Evolutionary conservation across 1,140 invertebrate genomes (phyloP), one percentile per base, ranked within the genome.

Genomic region (Dufourea novaeangliae): DNA sequence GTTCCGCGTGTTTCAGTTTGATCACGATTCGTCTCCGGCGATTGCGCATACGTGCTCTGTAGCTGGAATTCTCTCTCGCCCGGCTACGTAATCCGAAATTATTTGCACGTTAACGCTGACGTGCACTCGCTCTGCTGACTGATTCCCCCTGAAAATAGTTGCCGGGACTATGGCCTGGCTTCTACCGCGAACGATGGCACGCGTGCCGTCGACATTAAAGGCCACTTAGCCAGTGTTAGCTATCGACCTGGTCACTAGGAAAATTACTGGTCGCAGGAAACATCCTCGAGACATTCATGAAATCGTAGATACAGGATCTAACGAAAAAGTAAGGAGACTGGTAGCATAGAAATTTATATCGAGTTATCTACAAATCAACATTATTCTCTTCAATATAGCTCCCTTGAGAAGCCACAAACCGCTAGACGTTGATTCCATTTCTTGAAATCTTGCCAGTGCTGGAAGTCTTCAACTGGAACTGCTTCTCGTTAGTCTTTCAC

Each of bases 1-100:
- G 61, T 10, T 17, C n/a, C 73, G 64, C 52, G 22, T 57, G 56
- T 57, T 59, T 50, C 62, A 78, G 75, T 78, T 78, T 68, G 80
- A 83, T 83, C 82, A 78, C 77, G 80, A 83, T 83, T 79, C 80
- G 59, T 83, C 69, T 71, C 64, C 54, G 44, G 63, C 75, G 52
- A 71, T 78, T 50, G 50, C 25, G 57, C 69, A 62, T 78, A 73
- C 76, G 57, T 73, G 69, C 61, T 20, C 29, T 56, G 69, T 82
- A 82, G 68, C 50, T 82, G 62, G 39, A 83, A 84, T 80, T 83
- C 66, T 46, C 71, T 34, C 10, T 7, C n/a, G 46, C 8, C 27
- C 44, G n/a, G 29, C 52, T 77, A 50, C 46, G 46, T 50, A 79
- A 84, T 64, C 63, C 72, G 39, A 84, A 84, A 84, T 84, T 84